Base-by-base conservation (phyloP, 2,888 invertebrate species). In the Agonopterix subpropinquella region DNA sequence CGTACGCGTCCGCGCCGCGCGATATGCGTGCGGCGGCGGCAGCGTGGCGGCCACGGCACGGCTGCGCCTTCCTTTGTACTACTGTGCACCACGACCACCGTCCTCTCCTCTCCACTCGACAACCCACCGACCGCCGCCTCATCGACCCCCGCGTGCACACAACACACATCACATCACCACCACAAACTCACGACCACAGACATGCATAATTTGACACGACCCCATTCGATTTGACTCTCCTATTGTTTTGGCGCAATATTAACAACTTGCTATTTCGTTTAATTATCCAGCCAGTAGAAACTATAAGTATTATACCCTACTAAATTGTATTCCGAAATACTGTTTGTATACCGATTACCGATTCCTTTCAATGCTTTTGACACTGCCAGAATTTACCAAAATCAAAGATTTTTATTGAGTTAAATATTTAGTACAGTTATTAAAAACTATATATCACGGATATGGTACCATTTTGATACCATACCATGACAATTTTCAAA, bases 1-100 rank as follows among this genome's bases (percentile, higher is more conserved):
- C 73, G 64, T 66, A 65, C 39, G 39, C 65, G 28, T 5, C 28
- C 57, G 56, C 62, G 70, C 69, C 68, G 73, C 75, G 73, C 77
- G 77, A 77, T 75, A 75, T 76, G 62, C 28, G 28, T 28, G 28
- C 28, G 48, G 55, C 48, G 52, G 51, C 51, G 50, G 53, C 49
- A 49, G 37, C 51, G 41, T 18, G 51, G 36, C 41, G 39, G 39
- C 45, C 43, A 15, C 35, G 35, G 11, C 43, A 15, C 35, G 35
- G 11, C 45, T 43, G 15, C 48, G 47, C 49, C 52, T 36, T 51
- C 10, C 44, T 47, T 47, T 44, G 47, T 44, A 41, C 47, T 47
- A 41, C 49, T 11, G 11, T 41, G 11, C 11, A n/a, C 41, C 41
- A 41, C 11, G 46, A 37, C 43, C 5, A 8, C 37, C 43, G 11